These are phyloP conservation scores for Crossocerus cetratus DNA, from an alignment of 2,888 invertebrate genomes.

Conservation along the genomic window DNA sequence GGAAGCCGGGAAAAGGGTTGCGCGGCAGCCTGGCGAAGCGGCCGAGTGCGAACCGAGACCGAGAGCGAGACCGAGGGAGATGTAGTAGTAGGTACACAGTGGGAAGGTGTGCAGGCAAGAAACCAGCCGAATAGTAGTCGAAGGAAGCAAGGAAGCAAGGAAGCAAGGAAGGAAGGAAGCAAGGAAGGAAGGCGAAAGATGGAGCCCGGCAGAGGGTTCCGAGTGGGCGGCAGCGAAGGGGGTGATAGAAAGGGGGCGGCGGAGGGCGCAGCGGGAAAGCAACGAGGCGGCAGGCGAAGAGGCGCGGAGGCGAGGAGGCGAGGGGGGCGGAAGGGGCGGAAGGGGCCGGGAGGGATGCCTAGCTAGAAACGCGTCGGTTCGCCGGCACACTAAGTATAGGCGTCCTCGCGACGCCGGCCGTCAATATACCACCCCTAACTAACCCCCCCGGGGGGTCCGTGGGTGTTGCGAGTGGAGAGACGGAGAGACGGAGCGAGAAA, in stretches of 20 bases:
- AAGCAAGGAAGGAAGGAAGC: conserved; percentile 18
- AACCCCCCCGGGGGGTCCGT: conserved; percentile 69
- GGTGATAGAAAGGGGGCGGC: conserved; percentile 52
- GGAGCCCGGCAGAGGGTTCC: conserved; percentile 3
- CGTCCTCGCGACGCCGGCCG: conserved; percentile 77
- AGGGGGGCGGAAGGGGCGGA: conserved; percentile 25
- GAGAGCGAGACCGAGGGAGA: conserved; percentile 55
- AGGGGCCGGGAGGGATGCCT: conserved; percentile 52
- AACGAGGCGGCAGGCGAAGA: conserved; percentile 44
- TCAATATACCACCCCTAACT: conserved; percentile 77
- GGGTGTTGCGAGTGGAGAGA: conserved; percentile 58
- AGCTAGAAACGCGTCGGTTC: conserved; percentile 73
- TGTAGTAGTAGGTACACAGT: too few relatives aligned
- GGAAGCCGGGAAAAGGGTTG: conserved; percentile 45
- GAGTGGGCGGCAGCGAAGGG: conserved; percentile 30
- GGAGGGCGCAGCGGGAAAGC: conserved; percentile 41
- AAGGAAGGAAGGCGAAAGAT: conserved; percentile 55
- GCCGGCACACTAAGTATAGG: conserved; percentile 76
- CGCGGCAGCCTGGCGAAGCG: conserved; percentile 39
- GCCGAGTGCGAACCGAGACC: conserved; percentile 38
- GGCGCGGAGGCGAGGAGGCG: conserved; percentile 29
- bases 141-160: conserved; percentile 7
- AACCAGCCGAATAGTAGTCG: conserved; percentile 3
- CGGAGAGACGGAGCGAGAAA: conserved; percentile 52
- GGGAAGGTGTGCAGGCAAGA: background rate